A percentile compares a stretch with the other conserved stretches of the same genome.
phyloP scores from a whole-genome alignment of 2,888 invertebrate species.

The Adineta ricciae region DNA sequence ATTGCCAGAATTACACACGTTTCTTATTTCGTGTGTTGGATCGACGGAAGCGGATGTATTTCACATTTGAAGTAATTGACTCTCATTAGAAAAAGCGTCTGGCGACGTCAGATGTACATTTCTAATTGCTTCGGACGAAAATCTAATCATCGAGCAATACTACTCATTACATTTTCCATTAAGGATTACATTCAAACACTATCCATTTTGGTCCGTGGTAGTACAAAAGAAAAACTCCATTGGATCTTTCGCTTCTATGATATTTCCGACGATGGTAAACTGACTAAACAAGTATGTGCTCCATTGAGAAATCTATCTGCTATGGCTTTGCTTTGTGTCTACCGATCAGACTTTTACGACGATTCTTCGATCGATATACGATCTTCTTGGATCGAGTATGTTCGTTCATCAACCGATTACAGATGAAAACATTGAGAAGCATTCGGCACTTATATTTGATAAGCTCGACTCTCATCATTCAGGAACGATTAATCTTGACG shows the following conservation, averaged over 20 bases:
- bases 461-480: background rate
- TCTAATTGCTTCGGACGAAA: too few species aligned
- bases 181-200: background rate
- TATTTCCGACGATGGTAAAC: background rate
- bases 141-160: too few species aligned
- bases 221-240: background rate
- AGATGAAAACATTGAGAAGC: background rate
- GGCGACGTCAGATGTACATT: too few species aligned
- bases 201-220: background rate
- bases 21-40: slow-evolving; percentile 13
- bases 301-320: too few species aligned
- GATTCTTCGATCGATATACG: background rate
- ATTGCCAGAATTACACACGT: slow-evolving; percentile 1
- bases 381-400: background rate
- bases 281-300: background rate
- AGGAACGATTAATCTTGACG: background rate
- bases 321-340: too few species aligned
- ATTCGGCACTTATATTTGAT: background rate
- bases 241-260: background rate
- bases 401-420: background rate
- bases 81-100: too few species aligned
- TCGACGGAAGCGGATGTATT: background rate
- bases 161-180: background rate
- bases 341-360: background rate
- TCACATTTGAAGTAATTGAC: slow-evolving; percentile 5